Conservation (phyloP, 2,888 invertebrate species). For the Dioctria rufipes region DNA sequence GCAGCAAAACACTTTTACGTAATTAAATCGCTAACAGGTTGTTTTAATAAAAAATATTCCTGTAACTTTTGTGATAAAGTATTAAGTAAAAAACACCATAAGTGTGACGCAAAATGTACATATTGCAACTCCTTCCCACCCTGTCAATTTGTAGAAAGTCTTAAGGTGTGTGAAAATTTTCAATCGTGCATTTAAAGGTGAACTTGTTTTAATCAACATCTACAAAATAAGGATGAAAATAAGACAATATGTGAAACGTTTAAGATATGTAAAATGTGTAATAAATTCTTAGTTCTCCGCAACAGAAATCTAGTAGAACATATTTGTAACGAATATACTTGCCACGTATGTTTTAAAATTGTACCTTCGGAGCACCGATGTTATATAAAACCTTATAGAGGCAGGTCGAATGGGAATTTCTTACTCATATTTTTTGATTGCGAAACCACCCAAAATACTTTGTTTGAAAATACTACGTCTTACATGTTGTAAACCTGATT, state of each 20-base stretch:
- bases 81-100: too few relatives aligned
- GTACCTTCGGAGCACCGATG: neutral
- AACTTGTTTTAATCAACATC: conserved; percentile 5
- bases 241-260: conserved; percentile 11
- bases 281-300: neutral
- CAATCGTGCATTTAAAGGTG: conserved; percentile 38
- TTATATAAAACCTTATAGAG: neutral
- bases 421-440: neutral
- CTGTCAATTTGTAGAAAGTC: conserved; percentile 12
- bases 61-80: conserved; percentile 29
- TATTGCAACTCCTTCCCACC: conserved; percentile 28
- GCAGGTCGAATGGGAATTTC: neutral
- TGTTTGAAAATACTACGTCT: neutral
- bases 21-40: conserved; percentile 33
- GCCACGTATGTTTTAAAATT: neutral
- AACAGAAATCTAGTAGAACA: neutral
- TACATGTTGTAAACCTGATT: neutral
- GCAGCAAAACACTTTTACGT: conserved; percentile 41
- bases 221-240: conserved; percentile 17
- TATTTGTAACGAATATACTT: neutral
- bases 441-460: neutral
- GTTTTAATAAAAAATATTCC: conserved; percentile 39
- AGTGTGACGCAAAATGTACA: too few relatives aligned
- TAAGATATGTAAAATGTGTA: conserved; percentile 33
- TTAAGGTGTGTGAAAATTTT: conserved; percentile 20